These are phyloP conservation scores for Fragum fragum DNA, from an alignment of 2,888 invertebrate genomes.

Conservation along the genomic window DNA sequence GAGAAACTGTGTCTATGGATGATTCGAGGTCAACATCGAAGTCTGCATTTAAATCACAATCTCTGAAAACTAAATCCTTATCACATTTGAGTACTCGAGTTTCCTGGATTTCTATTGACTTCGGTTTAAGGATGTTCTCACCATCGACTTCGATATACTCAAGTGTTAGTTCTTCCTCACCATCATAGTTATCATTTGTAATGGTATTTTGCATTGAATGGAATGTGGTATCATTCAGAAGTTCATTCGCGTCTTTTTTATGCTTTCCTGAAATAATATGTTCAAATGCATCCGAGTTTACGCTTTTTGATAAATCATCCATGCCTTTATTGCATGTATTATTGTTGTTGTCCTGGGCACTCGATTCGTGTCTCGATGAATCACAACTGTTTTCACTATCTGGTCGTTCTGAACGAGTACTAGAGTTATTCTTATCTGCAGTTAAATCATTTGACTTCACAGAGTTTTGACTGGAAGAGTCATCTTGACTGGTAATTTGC, in stretches of 20 bases:
- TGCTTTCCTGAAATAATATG: background rate
- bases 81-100: background rate
- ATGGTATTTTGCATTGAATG: background rate
- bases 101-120: background rate
- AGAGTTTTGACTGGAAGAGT: background rate
- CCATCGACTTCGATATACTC: background rate
- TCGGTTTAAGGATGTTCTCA: background rate
- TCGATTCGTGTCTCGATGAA: background rate
- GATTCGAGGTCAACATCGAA: background rate
- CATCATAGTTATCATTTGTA: background rate
- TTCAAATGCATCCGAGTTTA: background rate
- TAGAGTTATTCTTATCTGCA: background rate
- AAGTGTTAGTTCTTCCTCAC: background rate
- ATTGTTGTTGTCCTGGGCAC: background rate
- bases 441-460: background rate
- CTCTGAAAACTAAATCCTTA: background rate
- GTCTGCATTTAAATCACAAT: background rate
- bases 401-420: background rate
- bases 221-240: background rate
- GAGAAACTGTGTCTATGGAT: background rate
- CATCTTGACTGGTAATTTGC: background rate
- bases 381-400: background rate
- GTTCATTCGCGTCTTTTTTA: background rate
- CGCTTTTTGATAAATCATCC: too few species aligned
- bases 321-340: too few species aligned